Percentiles rank a stretch among this genome's conserved stretches.
phyloP scores from a whole-genome alignment of 2,888 invertebrate species.

The Idaea dimidiata region DNA sequence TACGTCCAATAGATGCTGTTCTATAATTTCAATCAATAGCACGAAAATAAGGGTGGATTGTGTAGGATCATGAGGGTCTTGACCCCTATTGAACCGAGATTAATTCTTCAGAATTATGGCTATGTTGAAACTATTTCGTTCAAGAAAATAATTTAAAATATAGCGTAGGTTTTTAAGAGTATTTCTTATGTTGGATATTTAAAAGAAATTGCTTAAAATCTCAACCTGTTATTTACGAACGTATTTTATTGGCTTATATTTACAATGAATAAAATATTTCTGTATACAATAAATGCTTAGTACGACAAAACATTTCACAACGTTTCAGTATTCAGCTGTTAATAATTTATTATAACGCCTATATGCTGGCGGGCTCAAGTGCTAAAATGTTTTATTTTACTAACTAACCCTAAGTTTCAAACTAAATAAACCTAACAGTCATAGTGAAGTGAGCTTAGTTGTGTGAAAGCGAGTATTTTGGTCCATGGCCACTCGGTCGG shows the following conservation, averaged over 20 bases:
- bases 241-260: too few species aligned
- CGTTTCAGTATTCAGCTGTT: too few species aligned
- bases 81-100: neutral
- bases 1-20: neutral
- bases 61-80: neutral
- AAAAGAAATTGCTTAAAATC: too few species aligned
- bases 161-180: neutral
- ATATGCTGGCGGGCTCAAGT: too few species aligned
- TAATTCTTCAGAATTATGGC: neutral
- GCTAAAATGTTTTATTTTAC: too few species aligned
- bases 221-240: too few species aligned
- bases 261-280: too few species aligned
- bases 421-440: neutral
- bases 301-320: too few species aligned
- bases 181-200: too few species aligned
- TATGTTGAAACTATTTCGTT: neutral
- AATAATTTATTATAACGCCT: too few species aligned
- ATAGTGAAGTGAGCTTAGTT: constrained; percentile 17
- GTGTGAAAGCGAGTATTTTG: constrained; percentile 73
- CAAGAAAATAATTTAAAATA: neutral
- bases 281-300: too few species aligned
- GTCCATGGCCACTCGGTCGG: constrained; percentile 72
- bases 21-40: neutral
- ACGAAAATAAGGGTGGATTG: neutral
- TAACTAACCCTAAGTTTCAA: too few species aligned